Conservation (phyloP, 2,113 vertebrate genomes). For the Pygathrix nemaeus region DNA sequence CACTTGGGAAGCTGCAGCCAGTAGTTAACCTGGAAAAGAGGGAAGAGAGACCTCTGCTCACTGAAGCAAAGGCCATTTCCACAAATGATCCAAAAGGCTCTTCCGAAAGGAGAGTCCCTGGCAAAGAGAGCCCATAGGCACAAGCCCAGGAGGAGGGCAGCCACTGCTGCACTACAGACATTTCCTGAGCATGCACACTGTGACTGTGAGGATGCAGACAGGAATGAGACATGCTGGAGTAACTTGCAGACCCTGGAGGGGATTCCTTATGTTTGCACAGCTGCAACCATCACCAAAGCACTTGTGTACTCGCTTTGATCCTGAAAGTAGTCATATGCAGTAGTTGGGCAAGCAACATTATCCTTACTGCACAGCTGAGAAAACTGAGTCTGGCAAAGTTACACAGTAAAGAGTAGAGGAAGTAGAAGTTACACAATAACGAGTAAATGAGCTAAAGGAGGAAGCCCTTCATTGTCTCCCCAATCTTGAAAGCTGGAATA, state of each 20-base stretch:
- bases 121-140: neutral
- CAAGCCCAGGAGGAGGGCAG: neutral
- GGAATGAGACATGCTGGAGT: neutral
- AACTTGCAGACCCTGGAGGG: neutral
- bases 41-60: neutral
- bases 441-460: neutral
- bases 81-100: constrained; percentile 27
- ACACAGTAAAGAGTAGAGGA: neutral
- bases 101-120: neutral
- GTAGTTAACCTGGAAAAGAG: constrained; percentile 21
- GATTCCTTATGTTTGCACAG: neutral
- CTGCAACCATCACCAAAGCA: neutral
- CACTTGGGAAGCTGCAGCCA: neutral
- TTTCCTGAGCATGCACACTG: neutral
- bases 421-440: neutral
- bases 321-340: neutral
- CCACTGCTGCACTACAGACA: neutral
- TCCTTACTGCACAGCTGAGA: neutral
- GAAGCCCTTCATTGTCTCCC: neutral
- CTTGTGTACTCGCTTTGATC: neutral
- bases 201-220: neutral
- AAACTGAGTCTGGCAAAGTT: neutral
- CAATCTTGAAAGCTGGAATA: neutral
- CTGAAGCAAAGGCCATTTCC: constrained; percentile 50
- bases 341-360: neutral